Evolutionary conservation across 2,888 invertebrate species (phyloP), one percentile per base, ranked within the genome.

Genomic region (Oscheius sp.): DNA sequence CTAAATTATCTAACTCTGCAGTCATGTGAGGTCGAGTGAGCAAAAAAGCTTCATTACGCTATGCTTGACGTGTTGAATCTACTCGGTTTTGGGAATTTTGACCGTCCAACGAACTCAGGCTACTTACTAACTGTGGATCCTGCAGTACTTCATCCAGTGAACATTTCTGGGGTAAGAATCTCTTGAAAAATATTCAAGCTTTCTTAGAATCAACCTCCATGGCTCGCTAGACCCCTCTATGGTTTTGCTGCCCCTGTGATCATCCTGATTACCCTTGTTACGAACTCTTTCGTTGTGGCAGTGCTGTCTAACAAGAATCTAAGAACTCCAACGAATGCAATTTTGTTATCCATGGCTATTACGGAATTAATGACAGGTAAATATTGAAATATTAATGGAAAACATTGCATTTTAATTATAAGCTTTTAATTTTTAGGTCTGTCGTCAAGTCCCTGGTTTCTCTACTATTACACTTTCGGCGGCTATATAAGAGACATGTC

Each of bases 301-400:
- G 74, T 74, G 2, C 59, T 74, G 28, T 74, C 72, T 4, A 70
- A 77, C 24, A 70, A 54, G 26, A 68, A 75, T 38, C 68, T 78
- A 14, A 50, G 75, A 5, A 77, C 79, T 20, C 76, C 79, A 17
- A 77, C 78, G 44, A 80, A 80, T 68, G 24, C 41, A 17, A 72
- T 80, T n/a, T 68, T 80, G 5, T 33, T 75, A 9, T 73, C 75
- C 6, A 80, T 80, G 73, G 74, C 80, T 8, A 44, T 77, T 36
- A 49, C 72, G 8, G 80, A 78, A 38, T 49, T 77, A 33, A 26
- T 69, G 51, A 80, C 78, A 12, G 73, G 75, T 74, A 30, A 9
- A 36, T 22, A 2, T 32, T 24, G 24, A 20, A 12, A 26, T 14
- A 24, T 12, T 17, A 54, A 51, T 30, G 51, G 41, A 17, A 41